These are phyloP conservation scores for Sebastes miniatus DNA, from an alignment of 2,797 vertebrate species.

Conservation along the genomic window DNA sequence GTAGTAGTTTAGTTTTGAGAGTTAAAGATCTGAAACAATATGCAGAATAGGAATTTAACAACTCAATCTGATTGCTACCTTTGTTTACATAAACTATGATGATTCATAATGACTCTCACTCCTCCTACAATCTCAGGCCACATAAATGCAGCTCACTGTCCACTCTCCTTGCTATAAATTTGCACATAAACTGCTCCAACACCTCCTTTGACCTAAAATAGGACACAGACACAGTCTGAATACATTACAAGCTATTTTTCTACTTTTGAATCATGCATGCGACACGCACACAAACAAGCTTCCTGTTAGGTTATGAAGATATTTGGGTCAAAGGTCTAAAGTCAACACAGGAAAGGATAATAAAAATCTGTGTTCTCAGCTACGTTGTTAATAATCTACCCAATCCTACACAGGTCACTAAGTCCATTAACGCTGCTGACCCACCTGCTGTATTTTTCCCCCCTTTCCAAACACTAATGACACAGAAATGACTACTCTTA, in stretches of 20 bases:
- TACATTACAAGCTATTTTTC: background rate
- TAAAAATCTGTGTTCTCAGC: constrained; percentile 63
- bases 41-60: background rate
- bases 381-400: constrained; percentile 76
- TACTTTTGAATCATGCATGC: background rate
- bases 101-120: background rate
- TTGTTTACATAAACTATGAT: background rate
- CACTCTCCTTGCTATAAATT: background rate
- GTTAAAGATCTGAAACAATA: background rate
- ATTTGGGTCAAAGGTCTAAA: constrained; percentile 79
- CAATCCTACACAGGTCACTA: constrained; percentile 58
- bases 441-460: constrained; percentile 38
- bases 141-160: background rate
- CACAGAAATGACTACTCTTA: constrained; percentile 23
- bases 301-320: constrained; percentile 51
- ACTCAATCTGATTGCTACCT: background rate
- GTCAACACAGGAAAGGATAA: constrained; percentile 55
- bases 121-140: background rate
- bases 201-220: background rate
- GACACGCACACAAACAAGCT: background rate
- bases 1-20: background rate
- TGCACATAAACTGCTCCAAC: background rate
- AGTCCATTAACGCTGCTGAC: constrained; percentile 67
- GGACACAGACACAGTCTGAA: background rate
- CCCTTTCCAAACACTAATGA: constrained; percentile 30